Evolutionary conservation across 2,888 invertebrate genomes (phyloP), one percentile per base, ranked within the genome.

Genomic region (Heteromurus nitidus): DNA sequence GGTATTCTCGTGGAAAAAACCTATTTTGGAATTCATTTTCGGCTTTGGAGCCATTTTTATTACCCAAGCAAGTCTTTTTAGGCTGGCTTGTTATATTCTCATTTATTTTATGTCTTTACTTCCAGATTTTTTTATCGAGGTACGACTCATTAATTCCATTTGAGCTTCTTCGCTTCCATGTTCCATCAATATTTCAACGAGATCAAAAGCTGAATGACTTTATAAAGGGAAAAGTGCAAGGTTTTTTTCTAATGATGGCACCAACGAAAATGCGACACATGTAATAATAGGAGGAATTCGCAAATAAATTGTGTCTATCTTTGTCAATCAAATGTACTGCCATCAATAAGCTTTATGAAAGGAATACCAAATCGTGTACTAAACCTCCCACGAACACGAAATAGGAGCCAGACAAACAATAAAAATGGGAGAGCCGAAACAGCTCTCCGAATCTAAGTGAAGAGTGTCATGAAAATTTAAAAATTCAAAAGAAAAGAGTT

Each of bases 401-500:
- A 70, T n/a, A 9, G 3, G 36, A 47, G 47, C 47, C 13, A 47
- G 47, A 11, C 11, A 47, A 11, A 47, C 7, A 47, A 16, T 47
- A 47, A 47, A 47, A 47, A 47, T 47, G n/a, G 47, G 47, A 36
- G 13, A 36, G 47, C 3, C 55, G 22, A 55, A 55, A 55, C 22
- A 24, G 50, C 11, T 13, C n/a, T 50, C n/a, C n/a, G n/a, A n/a
- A n/a, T n/a, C n/a, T n/a, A n/a, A n/a, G n/a, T 30, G 42, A 18
- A 0, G 30, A 72, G 65, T 80, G 80, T 80, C 72, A 79, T 42
- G 58, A 55, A 80, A 80, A 73, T 69, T 81, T 81, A 81, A 81
- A 81, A 81, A 81, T 81, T 75, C 75, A 81, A n/a, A 3, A 55
- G 75, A 75, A 81, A 69, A 81, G 82, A 82, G 75, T 82, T 67